phyloP scores from a whole-genome alignment of 2,797 vertebrate species.

The Xenops minutus region DNA sequence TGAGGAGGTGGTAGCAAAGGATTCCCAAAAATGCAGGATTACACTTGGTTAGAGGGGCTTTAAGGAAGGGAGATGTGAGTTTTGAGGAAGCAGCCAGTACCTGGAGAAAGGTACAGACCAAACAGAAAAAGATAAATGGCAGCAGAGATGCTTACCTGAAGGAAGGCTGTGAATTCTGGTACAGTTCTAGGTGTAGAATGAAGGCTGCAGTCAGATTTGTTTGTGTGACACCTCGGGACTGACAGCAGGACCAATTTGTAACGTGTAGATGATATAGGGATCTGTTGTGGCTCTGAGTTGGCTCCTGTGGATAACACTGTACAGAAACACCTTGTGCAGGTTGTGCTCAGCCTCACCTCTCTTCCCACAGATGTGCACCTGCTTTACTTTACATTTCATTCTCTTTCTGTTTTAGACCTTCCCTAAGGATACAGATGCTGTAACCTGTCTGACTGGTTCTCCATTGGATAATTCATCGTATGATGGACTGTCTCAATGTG shows the following conservation, averaged over 20 bases:
- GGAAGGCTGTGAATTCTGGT: background rate
- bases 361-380: background rate
- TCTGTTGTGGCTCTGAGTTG: background rate
- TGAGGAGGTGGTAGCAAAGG: background rate
- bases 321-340: background rate
- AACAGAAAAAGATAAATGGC: background rate
- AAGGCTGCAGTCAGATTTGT: background rate
- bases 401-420: background rate
- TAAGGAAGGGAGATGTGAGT: background rate
- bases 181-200: background rate
- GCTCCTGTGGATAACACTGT: background rate
- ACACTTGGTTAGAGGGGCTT: background rate
- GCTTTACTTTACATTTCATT: background rate
- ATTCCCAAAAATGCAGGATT: background rate
- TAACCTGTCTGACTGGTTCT: background rate
- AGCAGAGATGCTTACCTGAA: background rate
- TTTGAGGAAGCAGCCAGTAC: background rate
- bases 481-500: background rate
- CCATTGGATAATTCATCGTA: background rate
- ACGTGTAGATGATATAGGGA: background rate
- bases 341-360: background rate
- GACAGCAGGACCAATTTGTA: background rate
- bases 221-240: background rate
- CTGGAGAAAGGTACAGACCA: background rate
- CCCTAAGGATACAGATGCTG: background rate